These are phyloP conservation scores for Entomyzon cyanotis DNA, from an alignment of 2,113 vertebrate genomes.

Conservation along the genomic window DNA sequence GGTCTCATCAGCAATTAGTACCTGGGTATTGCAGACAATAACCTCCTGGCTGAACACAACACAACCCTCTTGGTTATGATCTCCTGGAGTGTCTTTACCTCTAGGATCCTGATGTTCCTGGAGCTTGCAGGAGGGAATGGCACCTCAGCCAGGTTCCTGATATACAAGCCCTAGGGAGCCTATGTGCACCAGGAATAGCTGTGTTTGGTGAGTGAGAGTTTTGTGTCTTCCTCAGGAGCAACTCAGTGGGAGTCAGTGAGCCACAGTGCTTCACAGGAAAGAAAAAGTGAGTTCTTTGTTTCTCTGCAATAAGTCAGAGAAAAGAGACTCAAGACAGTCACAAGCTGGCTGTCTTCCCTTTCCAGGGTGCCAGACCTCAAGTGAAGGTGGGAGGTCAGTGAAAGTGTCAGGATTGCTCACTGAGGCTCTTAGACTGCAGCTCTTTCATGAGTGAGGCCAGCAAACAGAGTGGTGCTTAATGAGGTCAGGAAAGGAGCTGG, in stretches of 20 bases:
- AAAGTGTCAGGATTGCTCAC: not conserved
- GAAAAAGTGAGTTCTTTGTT: accelerated
- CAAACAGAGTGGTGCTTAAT: accelerated
- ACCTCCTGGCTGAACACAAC: not conserved
- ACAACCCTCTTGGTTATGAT: not conserved
- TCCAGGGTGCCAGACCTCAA: not conserved
- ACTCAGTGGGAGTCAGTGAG: not conserved
- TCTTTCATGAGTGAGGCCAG: not conserved
- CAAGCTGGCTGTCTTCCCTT: not conserved
- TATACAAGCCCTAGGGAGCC: not conserved
- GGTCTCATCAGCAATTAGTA: not conserved
- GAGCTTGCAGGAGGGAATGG: not conserved
- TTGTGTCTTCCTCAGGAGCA: not conserved
- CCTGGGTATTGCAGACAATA: not conserved
- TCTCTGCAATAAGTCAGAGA: not conserved
- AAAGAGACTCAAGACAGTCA: not conserved
- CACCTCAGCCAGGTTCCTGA: not conserved
- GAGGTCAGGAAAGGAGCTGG: not conserved
- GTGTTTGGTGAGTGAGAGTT: not conserved
- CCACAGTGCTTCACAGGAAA: not conserved
- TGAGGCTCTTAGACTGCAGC: not conserved
- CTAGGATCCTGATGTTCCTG: not conserved
- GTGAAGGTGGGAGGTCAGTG: not conserved
- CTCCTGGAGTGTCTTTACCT: not conserved
- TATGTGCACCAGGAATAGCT: not conserved